Base-by-base conservation (phyloP, 2,888 invertebrate species). In the Malacosoma neustria region DNA sequence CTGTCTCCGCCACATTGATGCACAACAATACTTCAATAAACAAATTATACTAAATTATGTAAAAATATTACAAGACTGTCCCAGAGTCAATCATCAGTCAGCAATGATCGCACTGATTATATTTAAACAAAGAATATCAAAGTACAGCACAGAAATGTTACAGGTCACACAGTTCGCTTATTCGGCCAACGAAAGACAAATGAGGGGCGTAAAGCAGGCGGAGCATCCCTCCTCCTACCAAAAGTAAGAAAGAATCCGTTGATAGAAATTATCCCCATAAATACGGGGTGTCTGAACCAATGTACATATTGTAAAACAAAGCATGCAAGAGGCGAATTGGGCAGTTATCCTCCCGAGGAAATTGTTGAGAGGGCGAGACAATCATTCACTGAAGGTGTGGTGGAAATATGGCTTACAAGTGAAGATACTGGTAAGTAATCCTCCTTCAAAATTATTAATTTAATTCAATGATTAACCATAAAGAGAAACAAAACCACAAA, bases 251-350 rank as follows among this genome's bases (percentile, higher is more conserved):
- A 95, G 61, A 99, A 99, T 77, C 97, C 97, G 0, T 86, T 99
- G 0, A 93, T 99, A 41, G 99, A 99, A 87, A 99, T 99, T 38
- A 97, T 98, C 41, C 92, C 98, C 0, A 96, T 98, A 33, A 98
- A 96, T 70, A 96, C 97, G 0, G 98, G 98, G 0, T 99, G 99
- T 57, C 82, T 99, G 2, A 99, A 99, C 81, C 97, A 98, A 61
- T 99, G 99, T 71, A 98, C 99, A 0, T 99, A 99, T 64, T 99
- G 99, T 67, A 99, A 99, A 77, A 99, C 98, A 0, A 98, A 98
- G 65, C 97, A 98, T 71, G 99, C 99, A 0, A 79, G 99, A 35
- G 99, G 99, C 0, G 96, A 98, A 64, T 75, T 99, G n/a, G 97
- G 95, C 0, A 98, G 97, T 64, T 98, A 98, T 69, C 90, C 92